These are phyloP conservation scores for Ophonus ardosiacus DNA, from an alignment of 2,888 invertebrate species.

Conservation along the genomic window DNA sequence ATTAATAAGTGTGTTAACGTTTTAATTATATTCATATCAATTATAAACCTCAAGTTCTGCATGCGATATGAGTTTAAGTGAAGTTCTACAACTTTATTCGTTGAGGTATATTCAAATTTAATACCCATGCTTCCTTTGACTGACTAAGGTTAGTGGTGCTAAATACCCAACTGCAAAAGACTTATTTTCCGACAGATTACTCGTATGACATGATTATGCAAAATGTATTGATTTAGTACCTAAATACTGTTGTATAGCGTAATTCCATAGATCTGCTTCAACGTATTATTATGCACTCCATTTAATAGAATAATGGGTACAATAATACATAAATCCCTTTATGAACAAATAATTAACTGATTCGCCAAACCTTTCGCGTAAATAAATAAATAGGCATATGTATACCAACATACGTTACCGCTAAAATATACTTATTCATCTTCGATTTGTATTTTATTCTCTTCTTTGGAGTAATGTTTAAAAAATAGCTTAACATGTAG, in stretches of 20 bases:
- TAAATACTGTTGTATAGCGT: slow-evolving; percentile 7
- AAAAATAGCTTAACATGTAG: too few relatives aligned
- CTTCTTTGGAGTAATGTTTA: too few relatives aligned
- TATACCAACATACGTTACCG: not conserved
- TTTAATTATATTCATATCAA: not conserved
- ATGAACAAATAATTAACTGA: slow-evolving; percentile 17
- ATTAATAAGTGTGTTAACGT: not conserved
- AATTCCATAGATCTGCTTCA: not conserved
- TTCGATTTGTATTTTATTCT: too few relatives aligned
- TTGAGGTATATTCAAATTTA: not conserved
- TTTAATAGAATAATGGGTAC: slow-evolving; percentile 22
- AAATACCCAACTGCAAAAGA: not conserved
- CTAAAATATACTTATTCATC: not conserved
- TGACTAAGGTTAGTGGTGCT: not conserved
- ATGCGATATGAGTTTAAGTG: not conserved
- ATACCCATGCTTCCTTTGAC: not conserved
- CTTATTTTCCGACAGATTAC: not conserved
- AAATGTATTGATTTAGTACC: not conserved
- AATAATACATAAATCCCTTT: slow-evolving; percentile 27
- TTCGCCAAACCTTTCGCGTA: not conserved
- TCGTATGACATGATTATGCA: not conserved
- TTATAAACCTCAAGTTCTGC: not conserved
- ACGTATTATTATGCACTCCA: not conserved
- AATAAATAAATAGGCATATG: not conserved
- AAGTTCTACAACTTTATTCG: not conserved